phyloP scores from a whole-genome alignment of 2,797 vertebrate genomes.

The Todus mexicanus region DNA sequence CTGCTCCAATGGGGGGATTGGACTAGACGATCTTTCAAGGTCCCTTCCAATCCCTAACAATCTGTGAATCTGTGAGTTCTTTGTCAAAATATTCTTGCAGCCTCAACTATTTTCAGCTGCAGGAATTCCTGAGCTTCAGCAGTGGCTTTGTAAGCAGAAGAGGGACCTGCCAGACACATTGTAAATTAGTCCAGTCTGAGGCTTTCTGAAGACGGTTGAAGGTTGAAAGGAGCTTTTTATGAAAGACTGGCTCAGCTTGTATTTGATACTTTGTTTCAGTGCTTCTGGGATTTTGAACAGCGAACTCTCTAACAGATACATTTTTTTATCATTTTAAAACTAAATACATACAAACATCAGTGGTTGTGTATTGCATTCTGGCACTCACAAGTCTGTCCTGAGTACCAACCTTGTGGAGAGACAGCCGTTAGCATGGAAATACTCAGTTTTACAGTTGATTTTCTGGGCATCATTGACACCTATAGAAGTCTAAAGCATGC shows the following conservation, averaged over 20 bases:
- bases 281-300: background rate
- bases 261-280: background rate
- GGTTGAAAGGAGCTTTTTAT: slow-evolving; percentile 7
- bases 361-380: background rate
- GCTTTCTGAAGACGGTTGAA: background rate
- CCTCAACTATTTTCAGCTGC: slow-evolving; percentile 23
- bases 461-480: background rate
- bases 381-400: background rate
- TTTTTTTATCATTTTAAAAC: background rate
- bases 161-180: background rate
- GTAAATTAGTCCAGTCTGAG: background rate
- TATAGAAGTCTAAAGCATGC: background rate
- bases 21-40: too few relatives aligned
- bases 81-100: slow-evolving; percentile 3
- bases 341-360: background rate
- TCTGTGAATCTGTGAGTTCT: too few relatives aligned
- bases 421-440: background rate
- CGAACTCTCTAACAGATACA: background rate
- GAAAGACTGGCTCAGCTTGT: background rate
- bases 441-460: background rate
- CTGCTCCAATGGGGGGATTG: too few relatives aligned
- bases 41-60: too few relatives aligned
- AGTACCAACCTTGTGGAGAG: background rate
- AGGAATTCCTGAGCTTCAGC: background rate
- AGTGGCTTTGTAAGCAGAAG: background rate